A percentile compares a stretch with the other conserved stretches of the same genome.
Conservation (phyloP, 2,888 invertebrate species). For the Microplitis manilae region DNA sequence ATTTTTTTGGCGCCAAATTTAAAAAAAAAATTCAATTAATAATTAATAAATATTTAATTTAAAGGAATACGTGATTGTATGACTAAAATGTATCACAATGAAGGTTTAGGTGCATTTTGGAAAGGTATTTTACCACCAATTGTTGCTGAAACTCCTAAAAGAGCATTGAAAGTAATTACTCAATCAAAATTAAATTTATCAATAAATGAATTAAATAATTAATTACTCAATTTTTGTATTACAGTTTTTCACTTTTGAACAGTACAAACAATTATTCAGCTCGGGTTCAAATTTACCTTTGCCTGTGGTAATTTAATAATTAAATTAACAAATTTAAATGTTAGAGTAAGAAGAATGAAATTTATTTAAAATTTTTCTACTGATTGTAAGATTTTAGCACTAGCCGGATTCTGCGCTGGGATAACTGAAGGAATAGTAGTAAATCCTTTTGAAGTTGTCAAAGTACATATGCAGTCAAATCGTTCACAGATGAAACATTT, state of each 20-base stretch:
- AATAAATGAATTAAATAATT: slow-evolving; percentile 2
- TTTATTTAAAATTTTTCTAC: slow-evolving; percentile 42
- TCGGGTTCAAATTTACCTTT: slow-evolving; percentile 84
- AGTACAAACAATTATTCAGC: slow-evolving; percentile 89
- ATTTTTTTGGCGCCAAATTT: too few species aligned
- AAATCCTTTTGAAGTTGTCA: slow-evolving; percentile 96
- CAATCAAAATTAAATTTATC: not conserved
- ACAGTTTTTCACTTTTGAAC: slow-evolving; percentile 92
- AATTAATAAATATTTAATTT: slow-evolving; percentile 70
- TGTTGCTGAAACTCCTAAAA: slow-evolving; percentile 93
- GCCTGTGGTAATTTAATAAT: slow-evolving; percentile 77
- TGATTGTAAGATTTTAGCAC: slow-evolving; percentile 81
- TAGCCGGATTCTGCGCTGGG: slow-evolving; percentile 92
- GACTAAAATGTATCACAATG: slow-evolving; percentile 87
- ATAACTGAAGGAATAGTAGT: slow-evolving; percentile 92
- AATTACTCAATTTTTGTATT: slow-evolving; percentile 48
- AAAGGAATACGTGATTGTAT: slow-evolving; percentile 90
- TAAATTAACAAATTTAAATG: not conserved
- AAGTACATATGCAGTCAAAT: slow-evolving; percentile 89
- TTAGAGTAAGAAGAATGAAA: not conserved
- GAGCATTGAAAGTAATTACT: slow-evolving; percentile 84
- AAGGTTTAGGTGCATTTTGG: slow-evolving; percentile 90
- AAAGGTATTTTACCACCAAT: slow-evolving; percentile 96
- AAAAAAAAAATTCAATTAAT: not conserved
- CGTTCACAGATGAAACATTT: slow-evolving; percentile 77